These are phyloP conservation scores for Choreutis nemorana DNA, from an alignment of 2,888 invertebrate species.

Conservation along the genomic window DNA sequence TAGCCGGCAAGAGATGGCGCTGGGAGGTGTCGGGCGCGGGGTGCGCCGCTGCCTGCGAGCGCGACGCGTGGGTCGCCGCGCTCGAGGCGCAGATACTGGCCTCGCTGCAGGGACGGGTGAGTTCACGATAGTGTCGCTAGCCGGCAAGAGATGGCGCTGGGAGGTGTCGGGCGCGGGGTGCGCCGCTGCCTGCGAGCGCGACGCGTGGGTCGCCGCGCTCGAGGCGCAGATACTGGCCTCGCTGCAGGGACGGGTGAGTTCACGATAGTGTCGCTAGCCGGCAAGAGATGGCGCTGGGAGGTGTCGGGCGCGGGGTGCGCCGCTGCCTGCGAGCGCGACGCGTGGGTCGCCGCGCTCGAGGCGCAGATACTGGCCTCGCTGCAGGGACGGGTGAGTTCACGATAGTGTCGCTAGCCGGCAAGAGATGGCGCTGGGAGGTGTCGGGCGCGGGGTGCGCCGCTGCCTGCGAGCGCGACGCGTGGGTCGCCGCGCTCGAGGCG, in stretches of 20 bases:
- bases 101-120: constrained; percentile 83
- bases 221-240: constrained; percentile 95
- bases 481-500: constrained; percentile 95
- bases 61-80: constrained; percentile 95
- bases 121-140: too few species aligned
- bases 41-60: constrained; percentile 81
- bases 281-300: constrained; percentile 1
- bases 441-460: too few species aligned
- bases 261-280: too few species aligned
- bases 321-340: constrained; percentile 89
- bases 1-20: constrained; percentile 11
- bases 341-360: constrained; percentile 96
- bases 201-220: constrained; percentile 95
- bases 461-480: constrained; percentile 91
- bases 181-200: constrained; percentile 85
- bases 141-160: not conserved
- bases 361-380: constrained; percentile 93
- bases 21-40: too few species aligned
- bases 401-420: constrained; percentile 21
- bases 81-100: constrained; percentile 96
- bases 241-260: constrained; percentile 80
- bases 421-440: constrained; percentile 1
- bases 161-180: too few species aligned
- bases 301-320: too few species aligned
- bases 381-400: constrained; percentile 80